Conservation (phyloP, 2,797 vertebrate species). For the Buphagus erythrorhynchus region DNA sequence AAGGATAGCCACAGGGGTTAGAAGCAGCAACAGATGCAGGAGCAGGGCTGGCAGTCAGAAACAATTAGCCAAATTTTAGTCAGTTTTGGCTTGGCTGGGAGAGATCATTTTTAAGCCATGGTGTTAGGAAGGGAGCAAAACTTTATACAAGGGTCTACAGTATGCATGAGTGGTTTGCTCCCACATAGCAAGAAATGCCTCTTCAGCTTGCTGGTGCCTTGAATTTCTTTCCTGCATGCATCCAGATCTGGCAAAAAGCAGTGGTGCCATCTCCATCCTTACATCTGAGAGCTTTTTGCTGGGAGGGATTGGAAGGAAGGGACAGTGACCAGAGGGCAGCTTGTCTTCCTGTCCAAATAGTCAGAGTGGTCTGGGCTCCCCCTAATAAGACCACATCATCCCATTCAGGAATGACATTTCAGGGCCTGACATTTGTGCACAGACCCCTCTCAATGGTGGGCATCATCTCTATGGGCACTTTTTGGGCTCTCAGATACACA, state of each 20-base stretch:
- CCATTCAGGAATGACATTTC: not conserved
- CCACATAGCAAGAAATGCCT: not conserved
- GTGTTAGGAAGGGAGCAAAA: not conserved
- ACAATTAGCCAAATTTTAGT: not conserved
- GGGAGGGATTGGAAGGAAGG: not conserved
- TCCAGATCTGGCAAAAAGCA: not conserved
- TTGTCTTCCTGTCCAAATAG: not conserved
- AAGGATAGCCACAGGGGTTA: not conserved
- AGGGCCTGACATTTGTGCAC: not conserved
- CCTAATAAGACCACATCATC: not conserved
- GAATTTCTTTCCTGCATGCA: not conserved
- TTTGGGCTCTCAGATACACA: not conserved
- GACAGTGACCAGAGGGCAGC: not conserved
- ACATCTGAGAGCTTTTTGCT: not conserved
- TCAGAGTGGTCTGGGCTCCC: fast-evolving
- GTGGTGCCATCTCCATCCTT: not conserved
- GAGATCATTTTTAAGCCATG: not conserved
- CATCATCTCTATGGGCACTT: fast-evolving
- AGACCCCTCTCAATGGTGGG: not conserved
- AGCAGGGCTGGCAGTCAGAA: not conserved
- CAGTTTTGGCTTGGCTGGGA: not conserved
- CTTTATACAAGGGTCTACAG: not conserved
- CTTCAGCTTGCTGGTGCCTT: not conserved
- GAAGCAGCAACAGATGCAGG: not conserved
- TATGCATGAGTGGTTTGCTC: not conserved